A percentile compares a stretch with the other conserved stretches of the same genome.
Conservation (phyloP, 2,113 vertebrate species). For the Oryzias curvinotus region DNA sequence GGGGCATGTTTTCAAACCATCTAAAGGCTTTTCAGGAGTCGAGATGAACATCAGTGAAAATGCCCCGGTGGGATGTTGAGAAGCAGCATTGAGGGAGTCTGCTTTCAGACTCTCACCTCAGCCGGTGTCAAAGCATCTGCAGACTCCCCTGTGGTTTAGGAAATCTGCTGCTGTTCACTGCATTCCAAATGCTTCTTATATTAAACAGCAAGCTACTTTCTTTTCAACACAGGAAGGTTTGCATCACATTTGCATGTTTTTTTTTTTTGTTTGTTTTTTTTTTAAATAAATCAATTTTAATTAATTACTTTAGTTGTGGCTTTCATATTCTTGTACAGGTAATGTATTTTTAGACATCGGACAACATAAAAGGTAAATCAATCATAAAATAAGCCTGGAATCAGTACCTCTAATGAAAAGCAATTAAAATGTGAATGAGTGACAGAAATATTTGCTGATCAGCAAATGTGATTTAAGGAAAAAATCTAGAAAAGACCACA, state of each 20-base stretch:
- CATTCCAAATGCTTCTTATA: constrained; percentile 26
- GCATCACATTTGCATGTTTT: background rate
- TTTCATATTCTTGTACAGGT: background rate
- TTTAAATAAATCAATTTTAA: constrained; percentile 15
- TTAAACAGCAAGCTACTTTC: constrained; percentile 14
- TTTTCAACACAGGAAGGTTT: constrained; percentile 25
- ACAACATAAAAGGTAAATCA: background rate
- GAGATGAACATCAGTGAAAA: constrained; percentile 33
- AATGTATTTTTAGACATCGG: background rate
- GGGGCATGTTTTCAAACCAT: constrained; percentile 7
- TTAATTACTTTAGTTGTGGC: constrained; percentile 4
- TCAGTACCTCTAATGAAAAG: background rate
- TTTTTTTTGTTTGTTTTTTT: background rate
- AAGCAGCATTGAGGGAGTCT: constrained; percentile 33
- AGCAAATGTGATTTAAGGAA: too few relatives aligned
- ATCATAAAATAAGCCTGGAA: background rate
- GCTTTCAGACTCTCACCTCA: constrained; percentile 48
- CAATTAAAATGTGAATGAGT: background rate
- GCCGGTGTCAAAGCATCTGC: constrained; percentile 42
- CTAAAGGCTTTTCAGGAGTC: constrained; percentile 25
- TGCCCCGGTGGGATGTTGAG: constrained; percentile 32
- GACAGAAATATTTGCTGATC: too few relatives aligned
- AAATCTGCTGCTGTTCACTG: constrained; percentile 35
- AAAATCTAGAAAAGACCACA: too few relatives aligned
- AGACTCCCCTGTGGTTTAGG: constrained; percentile 40